Conservation (phyloP, 2,797 vertebrate genomes). For the Uromys caudimaculatus region DNA sequence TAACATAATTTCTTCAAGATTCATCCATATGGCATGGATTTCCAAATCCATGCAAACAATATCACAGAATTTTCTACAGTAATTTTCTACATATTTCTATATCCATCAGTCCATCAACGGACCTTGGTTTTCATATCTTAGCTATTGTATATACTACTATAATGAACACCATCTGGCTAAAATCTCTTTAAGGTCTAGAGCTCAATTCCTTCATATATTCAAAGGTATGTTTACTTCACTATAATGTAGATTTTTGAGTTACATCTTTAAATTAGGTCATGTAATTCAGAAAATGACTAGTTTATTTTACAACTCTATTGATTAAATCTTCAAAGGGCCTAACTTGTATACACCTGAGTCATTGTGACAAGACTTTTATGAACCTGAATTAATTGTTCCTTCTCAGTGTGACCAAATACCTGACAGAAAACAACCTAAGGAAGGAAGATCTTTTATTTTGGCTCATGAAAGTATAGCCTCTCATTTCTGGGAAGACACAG, state of each 20-base stretch:
- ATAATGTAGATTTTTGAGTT: not conserved
- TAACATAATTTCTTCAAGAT: not conserved
- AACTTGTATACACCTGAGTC: not conserved
- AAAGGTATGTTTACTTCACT: not conserved
- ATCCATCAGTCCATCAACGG: not conserved
- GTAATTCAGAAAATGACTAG: not conserved
- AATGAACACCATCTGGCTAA: not conserved
- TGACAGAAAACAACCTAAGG: not conserved
- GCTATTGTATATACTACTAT: not conserved
- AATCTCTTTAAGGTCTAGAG: not conserved
- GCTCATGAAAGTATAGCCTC: not conserved
- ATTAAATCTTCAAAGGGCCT: conserved; percentile 36
- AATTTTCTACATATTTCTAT: not conserved
- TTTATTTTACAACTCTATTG: not conserved
- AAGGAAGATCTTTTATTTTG: not conserved
- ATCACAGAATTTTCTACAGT: not conserved
- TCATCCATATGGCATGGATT: not conserved
- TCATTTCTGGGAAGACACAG: not conserved
- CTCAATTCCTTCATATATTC: not conserved
- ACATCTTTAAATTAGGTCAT: conserved; percentile 6
- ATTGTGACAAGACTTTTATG: not conserved
- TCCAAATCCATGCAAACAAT: not conserved
- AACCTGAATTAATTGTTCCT: not conserved
- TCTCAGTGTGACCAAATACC: not conserved
- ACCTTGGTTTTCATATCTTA: not conserved